Conservation (phyloP, 2,888 invertebrate species). For the Cerastis rubricosa region DNA sequence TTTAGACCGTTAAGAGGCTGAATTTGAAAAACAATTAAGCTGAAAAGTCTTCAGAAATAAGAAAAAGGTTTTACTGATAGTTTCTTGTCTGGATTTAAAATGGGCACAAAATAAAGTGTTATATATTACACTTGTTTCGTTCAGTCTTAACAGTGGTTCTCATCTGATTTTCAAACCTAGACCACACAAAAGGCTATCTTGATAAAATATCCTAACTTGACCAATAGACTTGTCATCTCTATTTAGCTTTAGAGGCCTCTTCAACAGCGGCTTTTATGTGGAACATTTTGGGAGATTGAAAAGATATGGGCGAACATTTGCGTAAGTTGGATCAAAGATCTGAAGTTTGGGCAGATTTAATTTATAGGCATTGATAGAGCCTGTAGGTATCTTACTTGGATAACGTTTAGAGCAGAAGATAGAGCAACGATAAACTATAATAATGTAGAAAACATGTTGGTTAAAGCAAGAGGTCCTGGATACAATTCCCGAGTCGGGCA, state of each 20-base stretch:
- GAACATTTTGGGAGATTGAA: conserved; percentile 26
- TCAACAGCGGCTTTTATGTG: conserved; percentile 14
- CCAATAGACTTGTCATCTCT: conserved; percentile 25
- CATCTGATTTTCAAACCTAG: conserved; percentile 25
- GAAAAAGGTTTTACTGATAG: conserved; percentile 4
- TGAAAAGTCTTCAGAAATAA: conserved; percentile 31
- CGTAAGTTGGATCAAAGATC: conserved; percentile 25
- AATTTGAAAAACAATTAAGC: conserved; percentile 54
- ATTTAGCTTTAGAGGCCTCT: conserved; percentile 19
- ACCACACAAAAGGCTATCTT: conserved; percentile 44
- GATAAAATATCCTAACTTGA: conserved; percentile 35
- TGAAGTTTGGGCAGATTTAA: not conserved
- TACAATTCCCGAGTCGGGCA: not conserved
- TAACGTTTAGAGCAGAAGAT: not conserved
- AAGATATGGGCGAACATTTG: conserved; percentile 32
- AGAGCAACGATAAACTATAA: not conserved
- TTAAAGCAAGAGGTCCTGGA: no score
- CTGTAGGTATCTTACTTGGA: not conserved
- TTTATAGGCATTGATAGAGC: not conserved
- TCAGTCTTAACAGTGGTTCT: not conserved
- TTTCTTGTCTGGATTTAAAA: conserved; percentile 18
- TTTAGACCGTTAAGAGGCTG: conserved; percentile 21
- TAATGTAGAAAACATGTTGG: no score
- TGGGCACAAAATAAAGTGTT: not conserved
- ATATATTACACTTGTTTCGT: not conserved